These are phyloP conservation scores for Netta rufina DNA, from an alignment of 2,797 vertebrate genomes.

Conservation along the genomic window DNA sequence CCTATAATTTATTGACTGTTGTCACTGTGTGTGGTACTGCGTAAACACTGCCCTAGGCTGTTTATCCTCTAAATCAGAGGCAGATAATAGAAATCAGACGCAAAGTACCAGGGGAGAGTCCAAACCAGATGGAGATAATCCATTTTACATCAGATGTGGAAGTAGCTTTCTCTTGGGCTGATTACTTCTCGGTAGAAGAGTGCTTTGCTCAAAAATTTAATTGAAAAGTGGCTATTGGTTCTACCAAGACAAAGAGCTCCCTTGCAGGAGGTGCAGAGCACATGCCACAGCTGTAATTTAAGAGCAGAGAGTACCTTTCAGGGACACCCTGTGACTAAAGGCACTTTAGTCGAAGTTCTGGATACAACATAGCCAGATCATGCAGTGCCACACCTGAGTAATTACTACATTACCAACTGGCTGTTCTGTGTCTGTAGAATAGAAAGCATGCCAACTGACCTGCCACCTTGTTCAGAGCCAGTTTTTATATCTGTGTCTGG, in stretches of 20 bases:
- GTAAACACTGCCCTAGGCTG: conserved; percentile 48
- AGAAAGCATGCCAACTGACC: background rate
- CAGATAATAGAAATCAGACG: conserved; percentile 53
- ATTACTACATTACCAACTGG: background rate
- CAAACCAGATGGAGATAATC: conserved; percentile 49
- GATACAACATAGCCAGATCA: background rate
- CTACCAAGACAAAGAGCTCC: background rate
- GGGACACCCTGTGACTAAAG: background rate
- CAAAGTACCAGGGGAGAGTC: conserved; percentile 44
- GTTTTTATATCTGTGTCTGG: background rate
- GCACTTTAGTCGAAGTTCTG: background rate
- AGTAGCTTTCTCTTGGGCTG: background rate
- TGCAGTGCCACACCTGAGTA: background rate
- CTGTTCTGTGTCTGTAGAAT: background rate
- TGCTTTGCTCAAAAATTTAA: background rate
- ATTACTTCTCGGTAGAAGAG: background rate
- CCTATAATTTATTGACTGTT: conserved; percentile 50
- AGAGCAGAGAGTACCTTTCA: background rate
- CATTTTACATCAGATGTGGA: conserved; percentile 23
- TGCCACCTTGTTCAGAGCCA: background rate
- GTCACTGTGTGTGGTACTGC: conserved; percentile 30
- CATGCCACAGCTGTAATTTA: background rate
- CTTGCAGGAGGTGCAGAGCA: background rate
- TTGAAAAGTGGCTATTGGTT: background rate
- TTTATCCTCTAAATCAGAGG: conserved; percentile 64